phyloP scores from a whole-genome alignment of 2,797 vertebrate genomes.

The Microchirus variegatus region DNA sequence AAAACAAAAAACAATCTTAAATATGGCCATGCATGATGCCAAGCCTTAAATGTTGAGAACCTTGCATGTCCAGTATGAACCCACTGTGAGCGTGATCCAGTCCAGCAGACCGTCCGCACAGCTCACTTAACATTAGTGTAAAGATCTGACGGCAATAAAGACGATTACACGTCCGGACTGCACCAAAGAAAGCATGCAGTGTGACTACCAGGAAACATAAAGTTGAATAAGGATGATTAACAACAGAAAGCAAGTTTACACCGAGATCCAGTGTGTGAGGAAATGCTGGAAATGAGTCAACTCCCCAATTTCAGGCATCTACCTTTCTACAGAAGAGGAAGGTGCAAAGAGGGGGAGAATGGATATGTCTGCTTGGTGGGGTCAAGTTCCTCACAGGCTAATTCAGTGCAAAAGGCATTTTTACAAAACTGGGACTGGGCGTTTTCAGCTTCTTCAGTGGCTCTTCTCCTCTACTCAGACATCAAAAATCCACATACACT shows the following conservation, averaged over 20 bases:
- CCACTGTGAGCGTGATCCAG: conserved; percentile 16
- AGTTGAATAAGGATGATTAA: conserved; percentile 21
- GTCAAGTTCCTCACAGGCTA: conserved; percentile 29
- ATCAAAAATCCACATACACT: conserved; percentile 36
- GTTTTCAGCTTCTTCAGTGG: conserved; percentile 56
- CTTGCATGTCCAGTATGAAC: conserved; percentile 10
- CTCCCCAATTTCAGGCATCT: conserved; percentile 33
- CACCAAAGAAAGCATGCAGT: conserved; percentile 45
- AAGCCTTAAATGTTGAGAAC: conserved; percentile 26
- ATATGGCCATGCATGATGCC: conserved; percentile 37
- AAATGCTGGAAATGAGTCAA: conserved; percentile 54
- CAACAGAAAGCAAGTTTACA: conserved; percentile 33
- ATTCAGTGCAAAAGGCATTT: conserved; percentile 74
- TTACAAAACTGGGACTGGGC: conserved; percentile 39
- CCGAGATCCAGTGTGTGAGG: conserved; percentile 22
- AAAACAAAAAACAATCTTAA: conserved; percentile 28
- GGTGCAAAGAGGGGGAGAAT: conserved; percentile 29
- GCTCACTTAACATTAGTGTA: conserved; percentile 32
- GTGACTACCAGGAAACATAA: conserved; percentile 35
- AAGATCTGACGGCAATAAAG: conserved; percentile 20
- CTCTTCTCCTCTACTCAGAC: conserved; percentile 44
- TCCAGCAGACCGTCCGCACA: conserved; percentile 26
- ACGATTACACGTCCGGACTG: conserved; percentile 17
- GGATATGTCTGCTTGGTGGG: conserved; percentile 42
- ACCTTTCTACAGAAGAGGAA: conserved; percentile 31